These are phyloP conservation scores for Sceloporus tristichus DNA, from an alignment of 2,113 vertebrate genomes.

Conservation along the genomic window DNA sequence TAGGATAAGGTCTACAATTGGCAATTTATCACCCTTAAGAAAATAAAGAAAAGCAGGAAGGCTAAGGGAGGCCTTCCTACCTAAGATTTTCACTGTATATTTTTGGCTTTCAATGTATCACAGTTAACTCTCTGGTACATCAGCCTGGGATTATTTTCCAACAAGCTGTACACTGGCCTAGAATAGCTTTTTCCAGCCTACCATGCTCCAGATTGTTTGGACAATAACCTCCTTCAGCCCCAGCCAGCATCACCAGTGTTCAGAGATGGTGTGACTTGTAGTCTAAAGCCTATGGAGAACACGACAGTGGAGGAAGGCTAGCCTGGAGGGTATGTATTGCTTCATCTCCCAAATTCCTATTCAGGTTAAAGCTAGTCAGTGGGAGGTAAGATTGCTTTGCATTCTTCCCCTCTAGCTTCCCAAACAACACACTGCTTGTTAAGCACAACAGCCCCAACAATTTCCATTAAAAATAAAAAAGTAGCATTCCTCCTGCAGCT, in stretches of 20 bases:
- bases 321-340: neutral
- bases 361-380: constrained; percentile 1
- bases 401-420: neutral
- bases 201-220: neutral
- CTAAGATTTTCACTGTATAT: neutral
- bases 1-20: neutral
- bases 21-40: neutral
- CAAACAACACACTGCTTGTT: constrained; percentile 6
- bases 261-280: neutral
- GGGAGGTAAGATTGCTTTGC: neutral
- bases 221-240: neutral
- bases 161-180: neutral
- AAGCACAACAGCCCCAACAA: neutral
- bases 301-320: neutral
- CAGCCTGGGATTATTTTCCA: neutral
- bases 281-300: neutral
- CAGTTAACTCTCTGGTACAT: too few species aligned
- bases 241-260: neutral
- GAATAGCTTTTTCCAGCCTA: neutral
- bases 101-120: neutral
- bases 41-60: neutral
- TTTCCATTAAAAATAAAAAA: constrained; percentile 31
- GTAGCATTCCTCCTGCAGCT: constrained; percentile 29
- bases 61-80: neutral
- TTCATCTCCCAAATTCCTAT: neutral